Base-by-base conservation (phyloP, 2,113 vertebrate species). In the Callocephalon fimbriatum region DNA sequence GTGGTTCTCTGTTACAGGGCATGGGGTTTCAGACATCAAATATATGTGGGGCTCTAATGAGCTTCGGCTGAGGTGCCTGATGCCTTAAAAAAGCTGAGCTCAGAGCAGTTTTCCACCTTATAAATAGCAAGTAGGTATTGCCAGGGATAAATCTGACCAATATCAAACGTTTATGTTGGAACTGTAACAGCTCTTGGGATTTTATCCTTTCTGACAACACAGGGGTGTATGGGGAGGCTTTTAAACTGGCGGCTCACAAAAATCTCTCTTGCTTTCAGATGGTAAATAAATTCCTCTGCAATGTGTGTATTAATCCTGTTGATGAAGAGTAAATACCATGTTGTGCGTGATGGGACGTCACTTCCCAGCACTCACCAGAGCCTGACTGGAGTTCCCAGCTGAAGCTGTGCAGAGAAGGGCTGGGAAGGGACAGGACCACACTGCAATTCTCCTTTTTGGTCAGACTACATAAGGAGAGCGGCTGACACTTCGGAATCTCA, bases 331-430 rank as follows among this genome's bases (percentile, higher is more conserved):
- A 50, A 81, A 51, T 35, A 32, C 1, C 0, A n/a, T 2, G 4
- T 15, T 0, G 13, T 37, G 44, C 5, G 6, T 66, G 51, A 1
- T 51, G 85, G 80, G 65, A 42, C 0, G 6, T 1, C 31, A 8
- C 32, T 59, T 71, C 48, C 83, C 83, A 20, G 73, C 3, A 2
- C 25, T 38, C 11, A 9, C 23, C 19, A 9, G 50, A 54, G 75
- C 51, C 47, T 19, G 62, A 1, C 26, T 90, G 59, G 11, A 15
- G 22, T 42, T n/a, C 13, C 26, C 22, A 21, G 26, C 45, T 0
- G 0, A 8, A n/a, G 35, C 9, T 7, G 48, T 10, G 11, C 50
- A 27, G 38, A 18, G 51, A 6, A 78, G 40, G 58, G 42, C 76
- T 48, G 38, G 47, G 35, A 62, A 21, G 56, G 21, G 18, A 31